phyloP scores from a whole-genome alignment of 2,797 vertebrate genomes.

The Hapalemur alaotrensis region DNA sequence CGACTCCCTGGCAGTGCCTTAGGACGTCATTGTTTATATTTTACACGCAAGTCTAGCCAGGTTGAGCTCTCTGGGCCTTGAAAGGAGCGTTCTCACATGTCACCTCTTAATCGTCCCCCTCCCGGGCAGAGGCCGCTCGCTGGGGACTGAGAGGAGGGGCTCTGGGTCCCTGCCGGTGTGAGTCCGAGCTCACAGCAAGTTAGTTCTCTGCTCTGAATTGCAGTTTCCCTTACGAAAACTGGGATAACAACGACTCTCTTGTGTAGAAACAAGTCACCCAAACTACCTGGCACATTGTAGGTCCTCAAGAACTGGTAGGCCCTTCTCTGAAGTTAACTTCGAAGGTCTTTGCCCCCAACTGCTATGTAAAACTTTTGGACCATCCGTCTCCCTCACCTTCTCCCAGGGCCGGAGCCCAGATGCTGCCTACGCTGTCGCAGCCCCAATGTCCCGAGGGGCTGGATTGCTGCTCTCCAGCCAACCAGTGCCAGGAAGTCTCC shows the following conservation, averaged over 20 bases:
- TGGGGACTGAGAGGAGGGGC: not conserved
- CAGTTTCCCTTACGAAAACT: not conserved
- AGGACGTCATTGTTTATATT: not conserved
- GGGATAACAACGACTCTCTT: no score
- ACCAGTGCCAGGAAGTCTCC: not conserved
- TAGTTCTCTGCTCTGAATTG: not conserved
- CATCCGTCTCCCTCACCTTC: not conserved
- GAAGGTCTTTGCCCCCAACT: not conserved
- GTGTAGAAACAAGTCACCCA: not conserved
- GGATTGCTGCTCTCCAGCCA: not conserved
- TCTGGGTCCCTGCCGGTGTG: not conserved
- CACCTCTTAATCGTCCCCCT: rapidly evolving
- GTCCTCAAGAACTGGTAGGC: not conserved
- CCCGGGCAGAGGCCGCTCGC: no score
- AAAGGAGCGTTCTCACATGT: not conserved
- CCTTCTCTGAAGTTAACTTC: not conserved
- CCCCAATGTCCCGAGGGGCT: rapidly evolving
- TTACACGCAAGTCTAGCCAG: not conserved
- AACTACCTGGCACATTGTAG: not conserved
- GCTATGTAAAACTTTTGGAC: not conserved
- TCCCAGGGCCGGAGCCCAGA: not conserved
- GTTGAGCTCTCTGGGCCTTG: not conserved
- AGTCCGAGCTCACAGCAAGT: not conserved
- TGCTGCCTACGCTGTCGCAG: rapidly evolving
- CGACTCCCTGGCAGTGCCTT: not conserved